A percentile compares a stretch with the other conserved stretches of the same genome.
phyloP scores from a whole-genome alignment of 2,113 vertebrate genomes.

The Hirundichthys speculiger region DNA sequence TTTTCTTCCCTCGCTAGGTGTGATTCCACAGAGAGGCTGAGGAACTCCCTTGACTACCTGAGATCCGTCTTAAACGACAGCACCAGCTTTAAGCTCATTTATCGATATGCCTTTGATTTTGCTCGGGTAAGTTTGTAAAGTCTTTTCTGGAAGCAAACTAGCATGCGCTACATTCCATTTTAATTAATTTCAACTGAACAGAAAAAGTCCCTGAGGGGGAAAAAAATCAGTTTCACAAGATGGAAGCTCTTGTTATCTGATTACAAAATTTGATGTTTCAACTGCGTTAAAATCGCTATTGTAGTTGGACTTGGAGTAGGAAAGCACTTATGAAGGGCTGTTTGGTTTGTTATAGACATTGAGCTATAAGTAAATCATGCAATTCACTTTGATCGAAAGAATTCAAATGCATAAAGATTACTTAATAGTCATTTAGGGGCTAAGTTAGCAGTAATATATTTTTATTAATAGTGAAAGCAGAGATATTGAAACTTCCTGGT shows the following conservation, averaged over 20 bases:
- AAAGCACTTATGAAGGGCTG: too few relatives aligned
- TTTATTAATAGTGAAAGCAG: too few relatives aligned
- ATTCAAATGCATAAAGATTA: too few relatives aligned
- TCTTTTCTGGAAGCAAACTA: not conserved
- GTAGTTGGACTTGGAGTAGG: not conserved
- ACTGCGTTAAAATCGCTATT: not conserved
- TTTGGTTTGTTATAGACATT: too few relatives aligned
- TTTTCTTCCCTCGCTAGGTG: conserved; percentile 84
- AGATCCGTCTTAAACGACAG: conserved; percentile 96
- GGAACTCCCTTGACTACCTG: conserved; percentile 97
- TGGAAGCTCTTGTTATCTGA: not conserved
- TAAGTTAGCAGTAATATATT: too few relatives aligned
- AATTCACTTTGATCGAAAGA: too few relatives aligned
- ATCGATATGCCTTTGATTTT: conserved; percentile 99
- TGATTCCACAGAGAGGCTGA: conserved; percentile 96
- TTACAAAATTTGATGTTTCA: conserved; percentile 1
- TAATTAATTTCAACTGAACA: conserved; percentile 5
- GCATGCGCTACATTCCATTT: not conserved
- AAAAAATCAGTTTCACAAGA: not conserved
- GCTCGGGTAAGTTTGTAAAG: conserved; percentile 89
- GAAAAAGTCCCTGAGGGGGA: not conserved
- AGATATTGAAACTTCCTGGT: too few relatives aligned
- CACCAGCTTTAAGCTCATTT: conserved; percentile 99
- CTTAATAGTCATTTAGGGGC: too few relatives aligned
- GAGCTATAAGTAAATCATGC: too few relatives aligned